Base-by-base conservation (phyloP, 2,113 vertebrate species). In the Platanista minor region DNA sequence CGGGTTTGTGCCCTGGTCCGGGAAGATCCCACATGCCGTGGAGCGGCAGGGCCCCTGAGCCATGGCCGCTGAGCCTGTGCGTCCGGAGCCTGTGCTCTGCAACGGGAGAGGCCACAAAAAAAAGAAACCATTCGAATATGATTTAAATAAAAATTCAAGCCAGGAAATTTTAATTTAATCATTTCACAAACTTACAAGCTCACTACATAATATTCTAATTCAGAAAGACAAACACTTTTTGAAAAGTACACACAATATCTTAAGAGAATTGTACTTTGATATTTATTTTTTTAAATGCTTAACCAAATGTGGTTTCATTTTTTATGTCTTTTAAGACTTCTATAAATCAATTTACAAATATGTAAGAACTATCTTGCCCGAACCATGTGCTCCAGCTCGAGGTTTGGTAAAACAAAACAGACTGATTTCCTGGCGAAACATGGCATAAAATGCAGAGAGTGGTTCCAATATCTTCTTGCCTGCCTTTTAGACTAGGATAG, bases 101-200 rank as follows among this genome's bases (percentile, higher is more conserved):
- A n/a, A n/a, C n/a, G n/a, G n/a, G n/a, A n/a, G n/a, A n/a, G n/a
- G n/a, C n/a, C n/a, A n/a, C n/a, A n/a, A n/a, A n/a, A 96, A 95
- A 97, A 95, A 83, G 49, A 86, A 92, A 92, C 33, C 10, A 49
- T 59, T 87, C 17, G 72, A 87, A 90, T 80, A 75, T 13, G 27
- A 90, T 93, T 96, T 88, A 67, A 96, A 91, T 89, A 95, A 88
- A 84, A 96, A 96, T 59, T 77, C 36, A 94, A 96, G 31, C 17
- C 36, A 91, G 59, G 7, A 83, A 80, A 33, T 90, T 43, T 87
- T 91, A 80, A 96, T 75, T 81, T 62, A 87, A 74, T 77, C 43
- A 95, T 69, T 64, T 94, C 54, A 96, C 29, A 81, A 90, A 92
- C 10, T 89, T 77, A 86, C 20, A 86, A 91, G 49, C 25, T 91